A percentile compares a stretch with the other conserved stretches of the same genome.
phyloP scores from a whole-genome alignment of 2,888 invertebrate genomes.

The Scaptomyza tumidula region DNA sequence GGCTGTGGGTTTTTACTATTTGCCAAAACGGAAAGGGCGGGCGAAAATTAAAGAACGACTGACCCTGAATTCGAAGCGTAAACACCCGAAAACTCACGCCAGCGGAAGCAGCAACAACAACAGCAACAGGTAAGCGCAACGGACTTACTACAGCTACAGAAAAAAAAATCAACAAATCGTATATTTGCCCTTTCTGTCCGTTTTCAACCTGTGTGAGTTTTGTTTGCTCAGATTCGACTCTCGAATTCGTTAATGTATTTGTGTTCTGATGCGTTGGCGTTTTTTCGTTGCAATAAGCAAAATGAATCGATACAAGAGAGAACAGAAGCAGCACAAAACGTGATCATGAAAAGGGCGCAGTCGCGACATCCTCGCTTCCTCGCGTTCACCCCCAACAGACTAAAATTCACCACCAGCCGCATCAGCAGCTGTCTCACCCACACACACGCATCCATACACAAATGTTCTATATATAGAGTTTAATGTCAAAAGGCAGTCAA shows the following conservation, averaged over 20 bases:
- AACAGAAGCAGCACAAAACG: conserved; percentile 24
- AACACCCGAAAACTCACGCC: conserved; percentile 28
- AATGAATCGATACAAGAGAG: conserved; percentile 34
- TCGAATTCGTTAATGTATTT: conserved; percentile 8
- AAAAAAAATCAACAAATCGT: conserved; percentile 20
- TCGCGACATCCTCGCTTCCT: conserved; percentile 50
- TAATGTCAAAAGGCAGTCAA: conserved; percentile 15
- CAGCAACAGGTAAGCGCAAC: conserved; percentile 57
- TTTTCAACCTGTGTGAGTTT: conserved; percentile 32
- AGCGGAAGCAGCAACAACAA: conserved; percentile 21
- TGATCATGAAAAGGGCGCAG: conserved; percentile 59
- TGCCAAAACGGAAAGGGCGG: conserved; percentile 27
- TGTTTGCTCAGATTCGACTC: conserved; percentile 25
- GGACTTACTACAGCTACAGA: conserved; percentile 11
- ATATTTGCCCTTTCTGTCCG: conserved; percentile 30
- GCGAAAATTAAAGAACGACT: conserved; percentile 3
- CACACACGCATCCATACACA: conserved; percentile 39
- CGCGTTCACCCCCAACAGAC: conserved; percentile 42
- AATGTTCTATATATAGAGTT: conserved; percentile 45
- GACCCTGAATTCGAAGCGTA: conserved; percentile 26
- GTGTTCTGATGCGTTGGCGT: conserved; percentile 31
- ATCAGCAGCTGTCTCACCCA: conserved; percentile 63
- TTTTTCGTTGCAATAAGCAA: conserved; percentile 21
- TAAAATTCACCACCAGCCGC: conserved; percentile 62
- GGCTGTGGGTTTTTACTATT: background rate